phyloP scores from a whole-genome alignment of 2,113 vertebrate species.

The Leptobrachium ailaonicum region DNA sequence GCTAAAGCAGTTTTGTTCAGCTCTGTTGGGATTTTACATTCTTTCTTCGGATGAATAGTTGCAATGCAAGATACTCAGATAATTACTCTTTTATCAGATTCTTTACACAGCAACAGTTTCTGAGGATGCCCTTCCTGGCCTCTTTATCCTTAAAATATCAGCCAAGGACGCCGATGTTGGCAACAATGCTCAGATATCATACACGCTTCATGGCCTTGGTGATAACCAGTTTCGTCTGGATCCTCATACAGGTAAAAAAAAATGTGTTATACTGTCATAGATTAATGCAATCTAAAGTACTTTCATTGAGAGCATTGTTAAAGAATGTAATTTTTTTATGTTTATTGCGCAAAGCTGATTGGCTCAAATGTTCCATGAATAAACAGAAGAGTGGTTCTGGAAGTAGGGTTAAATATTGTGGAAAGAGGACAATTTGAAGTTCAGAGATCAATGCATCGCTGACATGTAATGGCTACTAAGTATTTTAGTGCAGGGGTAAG shows the following conservation, averaged over 20 bases:
- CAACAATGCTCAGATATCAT: constrained; percentile 84
- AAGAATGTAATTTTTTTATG: too few relatives aligned
- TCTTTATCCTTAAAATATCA: constrained; percentile 81
- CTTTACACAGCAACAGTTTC: constrained; percentile 81
- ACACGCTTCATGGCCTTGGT: constrained; percentile 83
- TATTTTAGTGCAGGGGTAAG: too few relatives aligned
- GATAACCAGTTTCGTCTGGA: constrained; percentile 86
- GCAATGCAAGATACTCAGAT: constrained; percentile 3
- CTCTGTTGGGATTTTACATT: constrained; percentile 18
- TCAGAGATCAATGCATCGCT: too few relatives aligned
- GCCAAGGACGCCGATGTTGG: constrained; percentile 83
- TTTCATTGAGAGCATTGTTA: too few relatives aligned
- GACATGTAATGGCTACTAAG: too few relatives aligned
- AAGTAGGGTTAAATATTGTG: too few relatives aligned
- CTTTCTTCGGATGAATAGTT: constrained; percentile 3
- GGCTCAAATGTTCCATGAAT: too few relatives aligned
- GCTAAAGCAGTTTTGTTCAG: constrained; percentile 26
- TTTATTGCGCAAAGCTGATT: too few relatives aligned
- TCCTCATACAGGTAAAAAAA: constrained; percentile 76
- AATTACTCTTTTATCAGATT: constrained; percentile 67
- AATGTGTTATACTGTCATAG: background rate
- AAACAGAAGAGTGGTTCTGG: too few relatives aligned
- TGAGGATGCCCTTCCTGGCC: constrained; percentile 77
- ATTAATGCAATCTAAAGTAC: background rate
- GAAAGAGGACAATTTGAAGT: too few relatives aligned